Evolutionary conservation across 2,888 invertebrate genomes (phyloP), one percentile per base, ranked within the genome.

Genomic region (Mythimna pallens): DNA sequence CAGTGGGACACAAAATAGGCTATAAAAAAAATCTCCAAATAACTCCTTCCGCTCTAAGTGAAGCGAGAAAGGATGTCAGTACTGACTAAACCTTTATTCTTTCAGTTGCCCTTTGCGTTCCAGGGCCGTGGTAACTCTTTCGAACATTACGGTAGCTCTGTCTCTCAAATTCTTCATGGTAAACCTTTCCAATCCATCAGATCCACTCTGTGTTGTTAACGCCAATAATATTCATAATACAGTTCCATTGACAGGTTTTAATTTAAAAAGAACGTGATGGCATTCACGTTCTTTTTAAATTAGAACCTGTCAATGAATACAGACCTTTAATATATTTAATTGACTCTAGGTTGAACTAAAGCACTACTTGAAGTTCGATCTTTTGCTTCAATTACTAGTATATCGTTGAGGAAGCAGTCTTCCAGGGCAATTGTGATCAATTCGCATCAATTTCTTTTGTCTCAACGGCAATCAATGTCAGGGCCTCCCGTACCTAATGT

Each of bases 391-490:
- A 67, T 81, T 76, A 76, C 69, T 65, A 66, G 10, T 43, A 50
- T 54, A 82, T 80, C 76, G 78, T 86, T 82, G 73, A 67, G 71
- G 73, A 79, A 83, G 74, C 76, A 65, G 52, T 76, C 68, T 67
- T 78, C 66, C 74, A 72, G 69, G 68, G 63, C 82, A 86, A 86
- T 86, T 85, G 82, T 80, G 61, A 36, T 78, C 79, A 86, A 85
- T 86, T 85, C 34, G 62, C 70, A 75, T 85, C 78, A 81, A 85
- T 83, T 85, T 87, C 82, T 82, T 65, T 76, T 30, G 86, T 78
- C 85, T 76, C 72, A 74, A 25, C 79, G 34, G 66, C 80, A 85
- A 86, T 83, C 80, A 86, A 83, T 80, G 78, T 82, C 84, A 76
- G 73, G 78, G 82, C 71, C 82, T 68, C 58, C 30, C 34, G 62